Evolutionary conservation across 1,140 invertebrate genomes (phyloP), one percentile per base, ranked within the genome.

Genomic region (Oncopodura yosiiana): DNA sequence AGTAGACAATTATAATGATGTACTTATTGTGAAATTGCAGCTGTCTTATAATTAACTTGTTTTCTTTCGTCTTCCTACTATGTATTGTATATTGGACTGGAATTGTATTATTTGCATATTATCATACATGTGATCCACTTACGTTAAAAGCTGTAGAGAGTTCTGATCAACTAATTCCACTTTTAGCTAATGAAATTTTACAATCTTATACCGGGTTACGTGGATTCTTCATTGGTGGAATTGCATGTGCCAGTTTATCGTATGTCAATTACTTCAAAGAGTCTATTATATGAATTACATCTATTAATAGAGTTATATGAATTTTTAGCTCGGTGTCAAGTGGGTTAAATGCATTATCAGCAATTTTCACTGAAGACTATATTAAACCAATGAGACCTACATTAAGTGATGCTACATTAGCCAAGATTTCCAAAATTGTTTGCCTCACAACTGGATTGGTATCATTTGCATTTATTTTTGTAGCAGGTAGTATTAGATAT

Each of bases 241-340:
- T 92, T 3, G 71, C 71, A 42, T 69, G 67, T 59, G 72, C 69
- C 23, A 68, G 69, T 29, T 60, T 74, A 19, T 71, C 49, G 46
- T 59, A 51, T 42, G 14, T 49, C 42, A 32, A 24, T n/a, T 26
- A 52, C 5, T 34, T 55, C 32, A n/a, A 8, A 78, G 78, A 44
- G 23, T 44, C 3, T 6, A 48, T 5, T 41, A 24, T 48, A 30
- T 30, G 14, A 3, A 8, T 30, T 48, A 4, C 16, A 8, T 85
- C 4, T 8, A 8, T 23, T 8, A 44, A 24, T 44, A 44, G 16
- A 14, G 19, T 24, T 21, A 19, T 24, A 24, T n/a, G 16, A 2
- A 27, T 37, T 46, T 49, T 3, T 36, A 56, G 53, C 43, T 46
- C 56, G 6, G 57, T 56, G 2, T 60, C 61, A 4, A 60, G 51